Percentiles rank a stretch among this genome's conserved stretches.
phyloP scores from a whole-genome alignment of 2,888 invertebrate species.

The Euzetes globulus region DNA sequence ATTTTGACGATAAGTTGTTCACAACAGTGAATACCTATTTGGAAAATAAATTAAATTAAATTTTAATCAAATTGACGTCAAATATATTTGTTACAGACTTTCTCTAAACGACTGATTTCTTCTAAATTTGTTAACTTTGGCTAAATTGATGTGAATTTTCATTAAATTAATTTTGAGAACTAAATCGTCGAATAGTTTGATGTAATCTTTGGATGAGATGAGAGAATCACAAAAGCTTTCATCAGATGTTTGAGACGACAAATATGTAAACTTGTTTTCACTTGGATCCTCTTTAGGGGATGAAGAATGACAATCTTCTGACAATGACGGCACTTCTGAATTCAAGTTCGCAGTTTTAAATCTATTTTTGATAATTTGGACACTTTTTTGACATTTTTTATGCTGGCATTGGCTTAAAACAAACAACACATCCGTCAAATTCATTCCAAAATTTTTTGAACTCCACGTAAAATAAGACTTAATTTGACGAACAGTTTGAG shows the following conservation, averaged over 20 bases:
- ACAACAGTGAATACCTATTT: not conserved
- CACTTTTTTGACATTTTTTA: not conserved
- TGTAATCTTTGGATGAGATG: not conserved
- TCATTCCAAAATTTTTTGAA: constrained; percentile 9
- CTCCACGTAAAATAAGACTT: not conserved
- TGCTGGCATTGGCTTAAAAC: not conserved
- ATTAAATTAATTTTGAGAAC: not conserved
- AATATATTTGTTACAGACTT: not conserved
- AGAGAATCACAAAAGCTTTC: not conserved
- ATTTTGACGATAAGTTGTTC: not conserved
- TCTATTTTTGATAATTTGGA: not conserved
- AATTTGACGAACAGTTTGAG: not conserved
- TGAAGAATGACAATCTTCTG: too few species aligned
- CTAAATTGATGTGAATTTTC: not conserved
- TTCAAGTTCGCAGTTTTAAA: not conserved
- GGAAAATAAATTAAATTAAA: not conserved
- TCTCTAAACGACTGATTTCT: not conserved
- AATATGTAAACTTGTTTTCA: not conserved
- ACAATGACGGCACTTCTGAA: not conserved
- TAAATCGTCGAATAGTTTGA: not conserved
- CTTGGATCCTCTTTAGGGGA: not conserved
- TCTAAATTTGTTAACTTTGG: not conserved
- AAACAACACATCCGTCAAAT: not conserved
- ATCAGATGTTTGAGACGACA: not conserved
- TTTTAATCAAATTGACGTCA: not conserved